phyloP scores from a whole-genome alignment of 2,888 invertebrate species.

The Noctua fimbriata region DNA sequence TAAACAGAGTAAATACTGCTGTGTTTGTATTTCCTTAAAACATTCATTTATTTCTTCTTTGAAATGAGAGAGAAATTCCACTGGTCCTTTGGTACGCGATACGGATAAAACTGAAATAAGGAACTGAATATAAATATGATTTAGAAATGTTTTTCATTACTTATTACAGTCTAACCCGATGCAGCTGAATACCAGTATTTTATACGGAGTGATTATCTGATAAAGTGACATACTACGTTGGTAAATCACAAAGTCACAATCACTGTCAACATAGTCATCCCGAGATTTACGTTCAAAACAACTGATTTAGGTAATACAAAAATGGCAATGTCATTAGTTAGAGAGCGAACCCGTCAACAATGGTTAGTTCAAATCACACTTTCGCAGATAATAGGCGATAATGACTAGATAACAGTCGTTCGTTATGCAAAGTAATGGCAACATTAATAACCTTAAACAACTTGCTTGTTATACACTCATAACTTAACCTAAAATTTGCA shows the following conservation, averaged over 20 bases:
- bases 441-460: slow-evolving; percentile 31
- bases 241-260: not conserved
- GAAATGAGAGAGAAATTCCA: not conserved
- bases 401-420: slow-evolving; percentile 56
- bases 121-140: not conserved
- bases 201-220: not conserved
- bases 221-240: not conserved
- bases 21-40: slow-evolving; percentile 44
- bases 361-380: slow-evolving; percentile 44
- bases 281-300: not conserved
- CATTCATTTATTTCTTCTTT: not conserved
- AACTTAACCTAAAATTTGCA: slow-evolving; percentile 8
- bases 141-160: no score
- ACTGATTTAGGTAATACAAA: not conserved
- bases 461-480: slow-evolving; percentile 9
- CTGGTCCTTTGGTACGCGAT: not conserved
- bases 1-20: slow-evolving; percentile 20
- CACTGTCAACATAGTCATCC: not conserved
- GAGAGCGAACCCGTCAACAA: slow-evolving; percentile 19
- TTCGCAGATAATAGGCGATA: slow-evolving; percentile 57
- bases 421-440: slow-evolving; percentile 37
- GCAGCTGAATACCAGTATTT: not conserved
- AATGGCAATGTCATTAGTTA: not conserved
- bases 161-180: not conserved
- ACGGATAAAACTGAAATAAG: slow-evolving; percentile 10